Evolutionary conservation across 2,113 vertebrate species (phyloP), one percentile per base, ranked within the genome.

Genomic region (Clinocottus analis): DNA sequence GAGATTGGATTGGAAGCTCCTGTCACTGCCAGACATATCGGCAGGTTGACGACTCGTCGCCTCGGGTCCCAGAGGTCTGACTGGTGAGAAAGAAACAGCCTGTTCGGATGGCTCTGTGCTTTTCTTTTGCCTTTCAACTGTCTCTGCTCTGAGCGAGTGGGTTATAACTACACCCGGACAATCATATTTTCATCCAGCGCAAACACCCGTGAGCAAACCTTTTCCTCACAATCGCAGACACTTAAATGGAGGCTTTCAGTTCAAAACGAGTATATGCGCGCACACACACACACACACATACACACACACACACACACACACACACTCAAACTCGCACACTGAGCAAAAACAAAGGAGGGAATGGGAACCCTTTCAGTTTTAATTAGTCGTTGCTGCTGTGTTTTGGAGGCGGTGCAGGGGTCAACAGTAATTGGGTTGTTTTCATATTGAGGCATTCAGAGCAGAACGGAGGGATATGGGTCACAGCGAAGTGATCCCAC

Each of bases 341-440:
- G 87, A 79, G 82, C 75, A 87, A 83, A 90, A 84, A 91, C 90
- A 87, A 87, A 91, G 72, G 31, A 61, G 53, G 70, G 71, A 87
- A 87, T 78, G 83, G 82, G 87, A 90, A 90, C 60, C 55, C 87
- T 88, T 91, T 94, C 89, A 70, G 73, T 91, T 93, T 92, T 93
- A 94, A 94, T 93, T 93, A 91, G 92, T 91, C 80, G 37, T 87
- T 73, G 75, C 90, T 83, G 86, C 91, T 88, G 89, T 84, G 90
- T 90, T 91, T 87, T 87, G 86, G 91, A 93, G 90, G 88, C 75
- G 63, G 90, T 75, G 71, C 86, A 80, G 83, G 86, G 91, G 91
- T 94, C 92, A 93, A 80, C 77, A 84, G 85, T 93, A 94, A 93
- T 94, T 93, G 92, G 92, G 90, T 91, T 93, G 91, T 90, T 91